Percentiles rank a stretch among this genome's conserved stretches.
Conservation (phyloP, 2,888 invertebrate species). For the Leucophenga maculata region DNA sequence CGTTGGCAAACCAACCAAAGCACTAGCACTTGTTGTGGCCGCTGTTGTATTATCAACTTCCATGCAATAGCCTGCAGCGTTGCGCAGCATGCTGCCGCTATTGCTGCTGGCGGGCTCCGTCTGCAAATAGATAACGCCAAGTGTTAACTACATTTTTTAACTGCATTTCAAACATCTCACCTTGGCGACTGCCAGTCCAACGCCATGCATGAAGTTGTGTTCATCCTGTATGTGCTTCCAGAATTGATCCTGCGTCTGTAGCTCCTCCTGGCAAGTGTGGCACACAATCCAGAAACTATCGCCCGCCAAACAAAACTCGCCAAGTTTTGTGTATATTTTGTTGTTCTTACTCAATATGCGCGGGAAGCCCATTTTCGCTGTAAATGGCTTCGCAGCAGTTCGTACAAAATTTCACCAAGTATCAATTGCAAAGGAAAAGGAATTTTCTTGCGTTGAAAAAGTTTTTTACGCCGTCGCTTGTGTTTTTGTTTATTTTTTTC, state of each 20-base stretch:
- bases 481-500: slow-evolving; percentile 30
- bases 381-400: slow-evolving; percentile 40
- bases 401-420: background rate
- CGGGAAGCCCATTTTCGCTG: slow-evolving; percentile 65
- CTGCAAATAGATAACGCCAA: slow-evolving; percentile 18
- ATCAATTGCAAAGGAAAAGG: slow-evolving; percentile 5
- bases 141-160: slow-evolving; percentile 29
- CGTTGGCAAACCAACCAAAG: slow-evolving; percentile 55
- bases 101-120: slow-evolving; percentile 8
- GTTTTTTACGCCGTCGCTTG: slow-evolving; percentile 26
- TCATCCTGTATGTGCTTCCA: slow-evolving; percentile 70
- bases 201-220: slow-evolving; percentile 67
- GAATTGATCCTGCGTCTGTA: slow-evolving; percentile 67
- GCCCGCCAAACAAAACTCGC: slow-evolving; percentile 66
- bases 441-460: slow-evolving; percentile 1
- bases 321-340: slow-evolving; percentile 67
- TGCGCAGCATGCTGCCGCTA: slow-evolving; percentile 32
- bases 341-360: slow-evolving; percentile 68
- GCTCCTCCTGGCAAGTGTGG: slow-evolving; percentile 67
- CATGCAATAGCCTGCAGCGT: slow-evolving; percentile 60
- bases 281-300: slow-evolving; percentile 68
- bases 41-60: slow-evolving; percentile 55
- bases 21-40: slow-evolving; percentile 38
- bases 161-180: slow-evolving; percentile 42
- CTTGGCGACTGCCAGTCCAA: slow-evolving; percentile 46